Conservation (phyloP, 1,140 invertebrate genomes). For the Drosophila pseudoobscura region DNA sequence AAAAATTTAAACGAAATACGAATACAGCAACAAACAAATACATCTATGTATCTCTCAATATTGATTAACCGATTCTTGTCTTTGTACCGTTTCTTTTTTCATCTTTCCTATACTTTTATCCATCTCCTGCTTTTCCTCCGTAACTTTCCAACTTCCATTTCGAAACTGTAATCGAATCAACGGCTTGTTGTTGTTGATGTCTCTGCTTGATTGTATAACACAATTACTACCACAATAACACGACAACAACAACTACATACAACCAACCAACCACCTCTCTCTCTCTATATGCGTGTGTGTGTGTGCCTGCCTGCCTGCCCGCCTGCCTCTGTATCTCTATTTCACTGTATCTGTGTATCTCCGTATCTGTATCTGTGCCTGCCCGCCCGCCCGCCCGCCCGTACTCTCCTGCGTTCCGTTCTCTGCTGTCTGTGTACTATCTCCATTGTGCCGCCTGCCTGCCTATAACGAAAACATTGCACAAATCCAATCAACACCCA, state of each 20-base stretch:
- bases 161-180: constrained; percentile 56
- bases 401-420: constrained; percentile 29
- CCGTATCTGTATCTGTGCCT: constrained; percentile 38
- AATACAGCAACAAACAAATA: constrained; percentile 6
- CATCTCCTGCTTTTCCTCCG: constrained; percentile 53
- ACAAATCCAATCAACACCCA: constrained; percentile 47
- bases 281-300: constrained; percentile 37
- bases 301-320: constrained; percentile 56
- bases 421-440: constrained; percentile 56
- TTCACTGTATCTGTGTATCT: constrained; percentile 23
- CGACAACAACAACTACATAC: constrained; percentile 14
- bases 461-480: constrained; percentile 47
- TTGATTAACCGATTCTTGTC: constrained; percentile 69
- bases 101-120: constrained; percentile 57
- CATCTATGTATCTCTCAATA: constrained; percentile 29
- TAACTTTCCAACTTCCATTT: constrained; percentile 40
- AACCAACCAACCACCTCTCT: constrained; percentile 12
- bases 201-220: constrained; percentile 48
- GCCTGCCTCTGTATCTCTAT: constrained; percentile 27
- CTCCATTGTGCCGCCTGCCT: constrained; percentile 48
- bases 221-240: constrained; percentile 57
- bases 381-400: constrained; percentile 12
- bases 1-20: constrained; percentile 12
- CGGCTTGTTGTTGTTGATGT: constrained; percentile 73
- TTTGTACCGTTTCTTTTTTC: constrained; percentile 76